Base-by-base conservation (phyloP, 2,113 vertebrate genomes). In the Glaucomys volans region DNA sequence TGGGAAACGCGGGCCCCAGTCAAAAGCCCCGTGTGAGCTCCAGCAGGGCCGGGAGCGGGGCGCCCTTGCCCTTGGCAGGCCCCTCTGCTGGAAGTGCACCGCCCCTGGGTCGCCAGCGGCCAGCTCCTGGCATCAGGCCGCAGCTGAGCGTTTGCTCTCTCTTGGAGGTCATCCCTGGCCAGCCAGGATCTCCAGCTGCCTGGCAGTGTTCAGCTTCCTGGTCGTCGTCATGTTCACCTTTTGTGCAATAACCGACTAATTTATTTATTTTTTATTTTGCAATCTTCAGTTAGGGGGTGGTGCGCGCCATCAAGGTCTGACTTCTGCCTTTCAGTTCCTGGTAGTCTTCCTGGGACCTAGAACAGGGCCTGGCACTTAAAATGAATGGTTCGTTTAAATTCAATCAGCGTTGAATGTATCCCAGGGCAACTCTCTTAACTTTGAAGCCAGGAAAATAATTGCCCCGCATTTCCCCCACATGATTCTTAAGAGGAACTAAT, bases 341-440 rank as follows among this genome's bases (percentile, higher is more conserved):
- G 50, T 9, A 20, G 54, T 52, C 62, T 44, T 37, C 32, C 87
- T 1, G 3, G 67, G 28, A 59, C 50, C 47, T 30, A 13, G 54
- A 62, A 59, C 5, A 54, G 87, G 5, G 69, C 67, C 52, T 18
- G 72, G 54, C 71, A 24, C 74, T 77, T 71, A 12, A 59, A 14
- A 59, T 85, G 40, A 8, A 32, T 32, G 59, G 69, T 47, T 95
- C 83, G 9, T 88, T 95, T 82, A 82, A 88, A 87, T 81, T 88
- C 92, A 81, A 3, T 54, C 69, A 67, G 32, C 32, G 52, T 75
- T 1, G 2, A 35, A 32, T 47, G 86, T 67, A 67, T 75, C 90
- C 92, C 94, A 8, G 50, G 90, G 86, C 82, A 92, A 69, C 93
- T 50, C 87, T 90, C 83, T 87, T 42, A 64, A 71, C 80, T 89